Conservation (phyloP, 2,888 invertebrate species). For the Flexamia atlantica region DNA sequence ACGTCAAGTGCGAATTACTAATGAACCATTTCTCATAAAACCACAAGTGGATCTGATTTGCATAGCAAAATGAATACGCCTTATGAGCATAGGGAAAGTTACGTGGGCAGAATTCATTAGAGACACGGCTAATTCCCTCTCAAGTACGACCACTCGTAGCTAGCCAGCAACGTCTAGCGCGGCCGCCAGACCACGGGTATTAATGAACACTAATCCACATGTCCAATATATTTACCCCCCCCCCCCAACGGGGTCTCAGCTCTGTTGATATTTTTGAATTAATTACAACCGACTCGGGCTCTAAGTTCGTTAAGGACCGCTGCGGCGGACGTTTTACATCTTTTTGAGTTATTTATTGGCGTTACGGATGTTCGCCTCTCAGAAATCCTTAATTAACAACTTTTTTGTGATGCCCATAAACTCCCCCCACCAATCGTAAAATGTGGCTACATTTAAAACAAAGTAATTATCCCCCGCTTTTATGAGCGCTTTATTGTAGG, state of each 20-base stretch:
- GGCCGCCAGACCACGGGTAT: constrained; percentile 21
- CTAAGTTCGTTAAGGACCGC: constrained; percentile 22
- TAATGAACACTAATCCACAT: constrained; percentile 55
- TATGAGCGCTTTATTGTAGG: constrained; percentile 54
- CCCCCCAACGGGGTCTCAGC: background rate
- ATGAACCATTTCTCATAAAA: constrained; percentile 6
- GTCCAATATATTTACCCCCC: constrained; percentile 38
- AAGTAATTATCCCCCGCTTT: constrained; percentile 58
- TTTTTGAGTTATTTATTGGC: constrained; percentile 58
- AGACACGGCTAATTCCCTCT: constrained; percentile 25
- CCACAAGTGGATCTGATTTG: constrained; percentile 9
- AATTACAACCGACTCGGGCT: constrained; percentile 47
- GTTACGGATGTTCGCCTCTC: constrained; percentile 45
- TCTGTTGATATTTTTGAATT: constrained; percentile 59
- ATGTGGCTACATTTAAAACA: constrained; percentile 62
- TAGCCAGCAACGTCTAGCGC: background rate
- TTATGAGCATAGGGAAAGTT: constrained; percentile 8
- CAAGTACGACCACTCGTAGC: background rate
- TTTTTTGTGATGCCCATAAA: constrained; percentile 44
- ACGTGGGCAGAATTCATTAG: constrained; percentile 35
- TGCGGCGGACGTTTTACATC: constrained; percentile 53
- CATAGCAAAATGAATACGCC: constrained; percentile 17
- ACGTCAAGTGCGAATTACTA: background rate
- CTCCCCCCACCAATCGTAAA: constrained; percentile 57
- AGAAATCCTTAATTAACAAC: constrained; percentile 58